A percentile compares a stretch with the other conserved stretches of the same genome.
phyloP scores from a whole-genome alignment of 2,113 vertebrate genomes.

The Seriola aureovittata region DNA sequence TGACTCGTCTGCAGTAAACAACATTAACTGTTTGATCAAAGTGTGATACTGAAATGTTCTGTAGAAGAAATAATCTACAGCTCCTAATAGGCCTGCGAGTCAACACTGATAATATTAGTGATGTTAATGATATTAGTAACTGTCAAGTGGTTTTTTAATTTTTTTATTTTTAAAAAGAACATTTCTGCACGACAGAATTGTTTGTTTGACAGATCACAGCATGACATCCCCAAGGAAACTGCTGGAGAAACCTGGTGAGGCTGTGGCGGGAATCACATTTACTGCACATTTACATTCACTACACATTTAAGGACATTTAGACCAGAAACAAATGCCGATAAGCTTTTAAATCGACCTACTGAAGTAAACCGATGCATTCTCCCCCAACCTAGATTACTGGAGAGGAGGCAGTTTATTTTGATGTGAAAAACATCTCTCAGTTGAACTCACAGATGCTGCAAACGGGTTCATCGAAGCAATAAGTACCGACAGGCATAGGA shows the following conservation, averaged over 20 bases:
- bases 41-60: not conserved
- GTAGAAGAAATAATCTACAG: not conserved
- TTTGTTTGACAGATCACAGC: not conserved
- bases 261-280: not conserved
- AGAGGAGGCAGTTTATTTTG: slow-evolving; percentile 35
- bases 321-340: not conserved
- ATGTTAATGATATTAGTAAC: not conserved
- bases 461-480: slow-evolving; percentile 71
- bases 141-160: not conserved
- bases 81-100: not conserved
- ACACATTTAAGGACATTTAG: not conserved
- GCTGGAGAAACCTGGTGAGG: not conserved
- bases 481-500: slow-evolving; percentile 67
- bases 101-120: too few species aligned
- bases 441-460: slow-evolving; percentile 67
- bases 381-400: not conserved
- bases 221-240: slow-evolving; percentile 1
- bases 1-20: too few species aligned
- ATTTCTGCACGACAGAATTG: not conserved
- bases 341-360: not conserved
- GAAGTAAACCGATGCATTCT: not conserved
- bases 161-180: not conserved
- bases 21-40: too few species aligned
- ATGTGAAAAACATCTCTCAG: slow-evolving; percentile 47
- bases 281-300: not conserved